phyloP scores from a whole-genome alignment of 2,888 invertebrate species.

The Coenonympha glycerion region DNA sequence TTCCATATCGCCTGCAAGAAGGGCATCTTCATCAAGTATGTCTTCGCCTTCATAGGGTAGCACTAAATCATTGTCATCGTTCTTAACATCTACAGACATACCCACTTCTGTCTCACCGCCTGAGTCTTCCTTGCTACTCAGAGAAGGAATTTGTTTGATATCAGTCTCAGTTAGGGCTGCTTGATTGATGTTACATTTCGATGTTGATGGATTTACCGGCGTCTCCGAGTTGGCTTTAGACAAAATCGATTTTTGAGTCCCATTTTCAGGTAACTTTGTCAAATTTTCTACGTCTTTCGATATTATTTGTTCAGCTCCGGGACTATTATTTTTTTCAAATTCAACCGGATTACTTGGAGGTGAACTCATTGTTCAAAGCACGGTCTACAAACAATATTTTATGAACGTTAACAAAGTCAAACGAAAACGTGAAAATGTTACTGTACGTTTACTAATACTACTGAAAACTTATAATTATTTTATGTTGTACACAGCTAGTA shows the following conservation, averaged over 20 bases:
- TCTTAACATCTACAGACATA: background rate
- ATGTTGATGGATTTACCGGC: background rate
- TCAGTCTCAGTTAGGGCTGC: background rate
- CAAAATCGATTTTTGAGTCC: background rate
- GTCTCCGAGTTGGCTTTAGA: background rate
- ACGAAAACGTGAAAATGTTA: no score
- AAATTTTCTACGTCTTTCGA: background rate
- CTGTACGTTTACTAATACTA: no score
- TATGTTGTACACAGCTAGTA: no score
- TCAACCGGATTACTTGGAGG: background rate
- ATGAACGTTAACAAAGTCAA: no score
- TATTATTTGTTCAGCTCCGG: background rate
- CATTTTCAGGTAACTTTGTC: background rate
- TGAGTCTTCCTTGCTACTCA: background rate
- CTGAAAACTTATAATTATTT: no score
- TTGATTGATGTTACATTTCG: background rate
- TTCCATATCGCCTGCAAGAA: constrained; percentile 27
- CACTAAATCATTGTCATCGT: constrained; percentile 38
- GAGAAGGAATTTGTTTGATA: background rate
- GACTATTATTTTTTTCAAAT: background rate
- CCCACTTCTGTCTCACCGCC: background rate
- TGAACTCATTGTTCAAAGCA: constrained; percentile 2
- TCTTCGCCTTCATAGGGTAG: constrained; percentile 46
- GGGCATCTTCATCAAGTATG: constrained; percentile 19
- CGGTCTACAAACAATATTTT: no score